Base-by-base conservation (phyloP, 2,888 invertebrate genomes). In the Macrosoma leucophasiata region DNA sequence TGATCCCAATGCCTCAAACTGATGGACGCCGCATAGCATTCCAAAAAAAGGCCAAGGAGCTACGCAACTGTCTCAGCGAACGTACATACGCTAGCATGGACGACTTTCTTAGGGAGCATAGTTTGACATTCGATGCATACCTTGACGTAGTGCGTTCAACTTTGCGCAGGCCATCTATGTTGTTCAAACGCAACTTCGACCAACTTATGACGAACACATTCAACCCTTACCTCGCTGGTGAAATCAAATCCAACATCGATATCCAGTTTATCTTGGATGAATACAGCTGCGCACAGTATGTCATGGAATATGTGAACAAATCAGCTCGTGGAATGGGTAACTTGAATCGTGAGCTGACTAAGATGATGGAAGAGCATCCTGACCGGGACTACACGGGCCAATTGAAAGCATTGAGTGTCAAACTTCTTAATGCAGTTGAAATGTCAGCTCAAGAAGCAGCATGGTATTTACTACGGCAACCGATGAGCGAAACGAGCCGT, bases 381-480 rank as follows among this genome's bases (percentile, higher is more conserved):
- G 43, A 47, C 3, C 41, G 20, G 11, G 46, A 53, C 27, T 35
- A 35, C 30, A 36, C 36, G n/a, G 42, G 21, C 14, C 39, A 42
- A 17, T 41, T 43, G 6, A 51, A 45, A 44, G 38, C 45, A 4
- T 44, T 52, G 10, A 52, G 45, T 34, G 22, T 46, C 22, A 43
- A 51, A 27, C 29, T 69, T 5, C 43, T 71, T 3, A 62, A 71
- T 29, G 34, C 41, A 22, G 50, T 58, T 22, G 70, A 70, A 43
- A 70, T 69, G 41, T 43, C 58, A 13, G 50, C 48, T 28, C 70
- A 70, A 56, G 68, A 70, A 55, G 67, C 69, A 28, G 51, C 51
- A 15, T 54, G 53, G 50, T 57, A 45, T 48, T 21, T 50, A 8
- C 25, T 53, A 38, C 35, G 44, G 15, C 47, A 50, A 27, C 53